Base-by-base conservation (phyloP, 2,797 vertebrate species). In the Macropodus opercularis region DNA sequence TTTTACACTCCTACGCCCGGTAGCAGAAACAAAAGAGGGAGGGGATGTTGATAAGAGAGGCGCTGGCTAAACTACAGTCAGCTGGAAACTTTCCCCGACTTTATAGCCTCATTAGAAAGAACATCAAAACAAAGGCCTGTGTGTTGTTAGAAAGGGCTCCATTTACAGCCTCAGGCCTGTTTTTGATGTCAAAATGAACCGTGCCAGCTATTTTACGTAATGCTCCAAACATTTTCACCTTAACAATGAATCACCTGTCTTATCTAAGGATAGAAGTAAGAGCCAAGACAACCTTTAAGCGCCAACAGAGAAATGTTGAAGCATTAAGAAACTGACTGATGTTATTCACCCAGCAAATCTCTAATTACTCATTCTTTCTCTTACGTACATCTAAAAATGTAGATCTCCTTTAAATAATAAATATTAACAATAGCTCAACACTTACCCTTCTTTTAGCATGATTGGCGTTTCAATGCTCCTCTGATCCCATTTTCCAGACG, bases 391-490 rank as follows among this genome's bases (percentile, higher is more conserved):
- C n/a, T n/a, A n/a, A n/a, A n/a, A n/a, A n/a, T n/a, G n/a, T n/a
- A n/a, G n/a, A n/a, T n/a, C n/a, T n/a, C n/a, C n/a, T n/a, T n/a
- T n/a, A n/a, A n/a, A 26, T 26, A 4, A 26, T 4, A 4, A 7
- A 26, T 26, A 26, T 32, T 3, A n/a, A 43, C 4, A 31, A 23
- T 11, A 42, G 5, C 1, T 6, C 6, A 26, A 3, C 95, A 26
- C 24, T 94, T 91, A 99, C 98, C 98, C 98, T 84, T 99, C 98
- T 86, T 99, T 99, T 60, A 99, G 94, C 89, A 99, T 92, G 86
- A 99, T 98, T 8, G 96, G 95, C 3, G 96, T 97, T 79, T 99
- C 97, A 63, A 98, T 95, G 62, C 95, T 97, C 80, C 95, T 99
- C 87, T 98, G 96, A 87, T 98, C 96, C 93, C 94, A 96, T 81